Evolutionary conservation across 2,113 vertebrate species (phyloP).

Genomic region (Salminus brasiliensis): DNA sequence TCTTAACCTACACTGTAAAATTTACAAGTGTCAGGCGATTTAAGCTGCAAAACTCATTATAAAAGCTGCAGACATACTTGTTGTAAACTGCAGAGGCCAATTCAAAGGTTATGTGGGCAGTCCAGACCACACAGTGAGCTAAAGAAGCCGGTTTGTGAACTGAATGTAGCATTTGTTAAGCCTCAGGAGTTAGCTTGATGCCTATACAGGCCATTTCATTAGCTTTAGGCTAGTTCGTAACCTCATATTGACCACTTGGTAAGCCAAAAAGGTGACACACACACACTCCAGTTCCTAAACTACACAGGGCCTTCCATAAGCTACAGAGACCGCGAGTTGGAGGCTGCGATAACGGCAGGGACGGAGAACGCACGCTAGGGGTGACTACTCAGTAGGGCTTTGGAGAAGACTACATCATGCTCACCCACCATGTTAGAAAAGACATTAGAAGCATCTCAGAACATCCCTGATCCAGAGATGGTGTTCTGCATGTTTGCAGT

Average conservation of each 20-base stretch:
- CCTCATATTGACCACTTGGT: no score
- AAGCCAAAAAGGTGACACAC: not conserved
- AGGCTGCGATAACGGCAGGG: not conserved
- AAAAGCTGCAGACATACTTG: no score
- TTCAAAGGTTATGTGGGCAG: no score
- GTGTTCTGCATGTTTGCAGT: no score
- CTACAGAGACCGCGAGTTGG: not conserved
- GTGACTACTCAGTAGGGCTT: not conserved
- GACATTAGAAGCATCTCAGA: no score
- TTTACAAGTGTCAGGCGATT: no score
- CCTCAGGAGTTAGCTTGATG: not conserved
- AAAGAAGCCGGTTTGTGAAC: not conserved
- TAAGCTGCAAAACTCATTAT: no score
- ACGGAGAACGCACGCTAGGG: not conserved
- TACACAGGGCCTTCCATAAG: no score
- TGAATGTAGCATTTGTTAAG: not conserved
- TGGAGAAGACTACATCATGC: not conserved
- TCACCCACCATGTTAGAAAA: not conserved
- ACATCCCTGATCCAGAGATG: not conserved
- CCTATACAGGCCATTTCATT: not conserved
- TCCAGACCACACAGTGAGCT: no score
- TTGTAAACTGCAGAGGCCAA: no score
- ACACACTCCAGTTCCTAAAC: not conserved
- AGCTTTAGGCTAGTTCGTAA: not conserved
- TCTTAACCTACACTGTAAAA: no score